These are phyloP conservation scores for Cydia pomonella DNA, from an alignment of 1,140 invertebrate species.

Conservation along the genomic window DNA sequence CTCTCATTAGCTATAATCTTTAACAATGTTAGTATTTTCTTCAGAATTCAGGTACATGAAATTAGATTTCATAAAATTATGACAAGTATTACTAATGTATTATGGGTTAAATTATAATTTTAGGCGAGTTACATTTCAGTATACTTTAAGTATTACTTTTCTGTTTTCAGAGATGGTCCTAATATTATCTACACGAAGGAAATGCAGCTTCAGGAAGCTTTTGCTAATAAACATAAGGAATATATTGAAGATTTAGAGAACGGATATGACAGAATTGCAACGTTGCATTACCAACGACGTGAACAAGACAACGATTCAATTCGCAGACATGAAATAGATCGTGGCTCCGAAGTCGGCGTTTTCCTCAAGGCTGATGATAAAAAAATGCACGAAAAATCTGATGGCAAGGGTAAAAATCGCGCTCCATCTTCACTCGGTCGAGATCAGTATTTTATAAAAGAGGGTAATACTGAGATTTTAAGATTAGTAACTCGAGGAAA, in stretches of 20 bases:
- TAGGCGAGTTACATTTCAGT: background rate
- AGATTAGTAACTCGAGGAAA: slow-evolving; percentile 87
- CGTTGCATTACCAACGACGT: slow-evolving; percentile 71
- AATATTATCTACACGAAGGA: slow-evolving; percentile 81
- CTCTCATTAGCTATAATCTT: too few relatives aligned
- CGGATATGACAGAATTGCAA: slow-evolving; percentile 79
- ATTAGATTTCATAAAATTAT: too few relatives aligned
- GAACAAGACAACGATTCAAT: slow-evolving; percentile 86
- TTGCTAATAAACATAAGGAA: slow-evolving; percentile 81
- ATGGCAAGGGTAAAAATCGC: slow-evolving; percentile 62
- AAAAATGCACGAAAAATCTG: slow-evolving; percentile 63
- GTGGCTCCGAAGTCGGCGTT: slow-evolving; percentile 84
- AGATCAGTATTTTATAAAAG: slow-evolving; percentile 89
- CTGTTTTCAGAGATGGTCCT: slow-evolving; percentile 75
- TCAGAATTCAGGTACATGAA: too few relatives aligned
- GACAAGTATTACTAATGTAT: too few relatives aligned
- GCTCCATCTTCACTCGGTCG: slow-evolving; percentile 75
- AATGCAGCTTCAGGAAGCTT: slow-evolving; percentile 77
- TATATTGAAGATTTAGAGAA: slow-evolving; percentile 83
- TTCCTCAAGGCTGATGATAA: slow-evolving; percentile 76
- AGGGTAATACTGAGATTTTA: slow-evolving; percentile 91
- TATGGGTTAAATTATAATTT: too few relatives aligned
- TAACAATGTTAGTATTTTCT: too few relatives aligned
- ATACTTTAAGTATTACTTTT: slow-evolving; percentile 31
- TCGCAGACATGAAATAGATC: slow-evolving; percentile 86